A percentile compares a stretch with the other conserved stretches of the same genome.
Conservation (phyloP, 37 sponge, comb jelly and placozoan genomes). For the Trichoplax adhaerens region DNA sequence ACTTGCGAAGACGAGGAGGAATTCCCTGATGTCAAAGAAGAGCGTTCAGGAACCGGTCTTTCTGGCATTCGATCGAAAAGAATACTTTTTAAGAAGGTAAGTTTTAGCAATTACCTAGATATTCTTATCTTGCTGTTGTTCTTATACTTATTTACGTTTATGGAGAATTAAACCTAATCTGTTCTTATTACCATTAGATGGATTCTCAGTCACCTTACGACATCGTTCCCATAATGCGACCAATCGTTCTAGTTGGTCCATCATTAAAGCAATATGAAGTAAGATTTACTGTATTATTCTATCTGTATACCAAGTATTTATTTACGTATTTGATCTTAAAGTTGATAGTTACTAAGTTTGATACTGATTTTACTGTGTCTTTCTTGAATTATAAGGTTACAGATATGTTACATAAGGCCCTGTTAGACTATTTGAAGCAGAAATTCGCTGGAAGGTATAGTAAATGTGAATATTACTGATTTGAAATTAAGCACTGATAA, state of each 20-base stretch:
- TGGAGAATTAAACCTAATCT: no score
- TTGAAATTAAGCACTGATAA: no score
- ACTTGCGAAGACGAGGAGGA: no score
- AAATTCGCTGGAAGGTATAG: conserved; percentile 7
- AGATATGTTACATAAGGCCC: conserved; percentile 23
- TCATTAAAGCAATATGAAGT: conserved; percentile 3
- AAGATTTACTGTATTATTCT: no score
- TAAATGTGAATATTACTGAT: no score
- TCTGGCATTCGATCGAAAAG: neutral
- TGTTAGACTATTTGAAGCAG: conserved; percentile 7
- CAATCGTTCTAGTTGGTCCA: conserved; percentile 15
- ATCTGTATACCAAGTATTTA: no score
- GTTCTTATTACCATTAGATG: neutral
- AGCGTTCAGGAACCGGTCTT: neutral
- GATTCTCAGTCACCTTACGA: conserved; percentile 16
- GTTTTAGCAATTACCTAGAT: neutral
- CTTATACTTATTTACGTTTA: no score
- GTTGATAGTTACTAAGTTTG: no score
- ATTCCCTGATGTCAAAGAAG: neutral
- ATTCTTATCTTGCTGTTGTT: neutral
- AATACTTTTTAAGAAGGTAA: conserved; percentile 5
- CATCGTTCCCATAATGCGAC: conserved; percentile 13
- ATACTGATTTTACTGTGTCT: no score
- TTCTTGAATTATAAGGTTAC: neutral
- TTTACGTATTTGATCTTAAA: no score